Base-by-base conservation (phyloP, 2,888 invertebrate species). In the Trypoxylon attenuatum region DNA sequence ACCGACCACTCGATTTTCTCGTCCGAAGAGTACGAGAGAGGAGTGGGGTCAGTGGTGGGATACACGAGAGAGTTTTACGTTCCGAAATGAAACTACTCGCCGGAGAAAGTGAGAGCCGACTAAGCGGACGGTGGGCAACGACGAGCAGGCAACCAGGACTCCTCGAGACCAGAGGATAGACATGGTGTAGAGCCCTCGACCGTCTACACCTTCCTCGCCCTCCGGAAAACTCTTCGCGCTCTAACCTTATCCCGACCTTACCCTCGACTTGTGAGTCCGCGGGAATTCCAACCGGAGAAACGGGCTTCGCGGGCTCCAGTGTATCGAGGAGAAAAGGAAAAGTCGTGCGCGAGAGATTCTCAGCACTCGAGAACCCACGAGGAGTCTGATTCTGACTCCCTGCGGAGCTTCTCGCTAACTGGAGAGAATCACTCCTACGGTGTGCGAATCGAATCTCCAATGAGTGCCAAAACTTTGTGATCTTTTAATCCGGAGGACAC, bases 81-180 rank as follows among this genome's bases (percentile, higher is more conserved):
- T 81, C 84, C 81, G 80, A 84, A 85, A 85, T 82, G 85, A 86
- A 85, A 85, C 84, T 84, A 84, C 81, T 81, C 79, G 79, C 33
- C 71, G 83, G 84, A 84, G 84, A 84, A 85, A 85, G 85, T 85
- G 84, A 85, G 84, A 84, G 84, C 83, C 78, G 79, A 72, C 77
- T 73, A 80, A 79, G 77, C 77, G 62, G 73, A 81, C 76, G 78
- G 79, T 74, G 77, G 76, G 79, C 73, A 75, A 62, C 71, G 62
- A 54, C 79, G 72, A 69, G 73, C 74, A 77, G 76, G 71, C 76
- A 77, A 73, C 71, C 78, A 73, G 80, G 77, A 71, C 73, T 76
- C 73, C 74, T 76, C 66, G 72, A 79, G 77, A 61, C 71, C 73
- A 69, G 80, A 76, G 73, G 77, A 79, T 76, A 79, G 79, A 78